Base-by-base conservation (phyloP, 2,888 invertebrate species). In the Tubulanus polymorphus region DNA sequence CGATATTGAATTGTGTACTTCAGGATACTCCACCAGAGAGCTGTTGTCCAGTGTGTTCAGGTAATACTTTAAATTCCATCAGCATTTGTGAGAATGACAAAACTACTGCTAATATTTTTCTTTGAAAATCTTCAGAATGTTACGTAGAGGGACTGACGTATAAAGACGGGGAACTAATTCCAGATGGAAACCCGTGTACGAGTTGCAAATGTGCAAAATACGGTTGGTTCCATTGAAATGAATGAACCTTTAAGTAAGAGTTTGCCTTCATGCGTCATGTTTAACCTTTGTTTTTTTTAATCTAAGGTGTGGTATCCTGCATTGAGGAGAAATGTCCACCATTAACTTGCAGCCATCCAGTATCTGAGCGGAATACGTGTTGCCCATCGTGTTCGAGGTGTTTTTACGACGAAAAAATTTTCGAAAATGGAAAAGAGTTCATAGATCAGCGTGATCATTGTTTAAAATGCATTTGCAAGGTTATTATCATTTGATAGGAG, bases 1-100 rank as follows among this genome's bases (percentile, higher is more conserved):
- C 70, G 15, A 47, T 53, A 3, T 53, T 72, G 23, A 57, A 61
- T 2, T 74, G 74, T 53, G 57, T 55, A 3, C 61, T 67, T 5
- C 68, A 69, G 37, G 69, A 68, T 30, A 64, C 60, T 2, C 58
- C 59, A 12, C 60, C 64, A 3, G 71, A 70, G 27, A 63, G 63
- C 10, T 73, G 73, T 57, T 74, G 74, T 54, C 72, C 73, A 8
- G 61, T 63, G 27, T 74, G 74, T 63, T 64, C 64, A 62, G 69
- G 73, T n/a, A n/a, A n/a, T n/a, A n/a, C n/a, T n/a, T n/a, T n/a
- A n/a, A n/a, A n/a, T n/a, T n/a, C n/a, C n/a, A n/a, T n/a, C n/a
- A n/a, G n/a, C n/a, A n/a, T n/a, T n/a, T n/a, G n/a, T n/a, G n/a
- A n/a, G n/a, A n/a, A n/a, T n/a, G n/a, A n/a, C n/a, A n/a, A 2